Conservation (phyloP, 2,888 invertebrate species). For the Thumatha senex region DNA sequence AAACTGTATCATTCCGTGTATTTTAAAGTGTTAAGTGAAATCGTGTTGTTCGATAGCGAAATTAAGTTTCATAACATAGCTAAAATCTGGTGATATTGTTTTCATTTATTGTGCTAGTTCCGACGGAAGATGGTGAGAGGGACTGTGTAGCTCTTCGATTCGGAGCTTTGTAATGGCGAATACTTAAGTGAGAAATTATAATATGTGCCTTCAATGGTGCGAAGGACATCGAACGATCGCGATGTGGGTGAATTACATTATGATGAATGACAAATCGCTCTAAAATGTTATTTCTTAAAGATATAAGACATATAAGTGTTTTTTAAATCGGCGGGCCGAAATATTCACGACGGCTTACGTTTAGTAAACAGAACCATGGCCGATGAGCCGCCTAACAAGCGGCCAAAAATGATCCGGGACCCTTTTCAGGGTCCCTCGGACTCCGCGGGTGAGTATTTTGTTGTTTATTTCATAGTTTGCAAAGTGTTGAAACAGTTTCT, state of each 20-base stretch:
- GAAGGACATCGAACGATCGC: conserved; percentile 87
- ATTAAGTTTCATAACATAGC: conserved; percentile 76
- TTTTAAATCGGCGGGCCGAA: conserved; percentile 84
- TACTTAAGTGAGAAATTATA: conserved; percentile 88
- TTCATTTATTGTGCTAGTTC: conserved; percentile 89
- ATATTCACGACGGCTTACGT: conserved; percentile 85
- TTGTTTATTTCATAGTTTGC: conserved; percentile 62
- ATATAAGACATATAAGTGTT: conserved; percentile 81
- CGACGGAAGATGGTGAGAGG: conserved; percentile 90
- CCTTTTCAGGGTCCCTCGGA: conserved; percentile 92
- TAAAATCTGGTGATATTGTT: conserved; percentile 85
- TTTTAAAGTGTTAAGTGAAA: conserved; percentile 84
- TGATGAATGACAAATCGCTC: conserved; percentile 80
- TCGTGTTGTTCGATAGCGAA: conserved; percentile 72
- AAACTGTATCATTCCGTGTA: conserved; percentile 84
- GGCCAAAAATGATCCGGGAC: conserved; percentile 95
- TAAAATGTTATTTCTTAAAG: conserved; percentile 81
- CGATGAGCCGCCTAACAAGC: conserved; percentile 98
- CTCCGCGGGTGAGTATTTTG: conserved; percentile 88
- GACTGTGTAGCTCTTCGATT: conserved; percentile 87
- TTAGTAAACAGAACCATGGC: conserved; percentile 93
- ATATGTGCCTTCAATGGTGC: conserved; percentile 91
- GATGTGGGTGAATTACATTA: conserved; percentile 85
- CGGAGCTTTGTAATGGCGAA: conserved; percentile 91
- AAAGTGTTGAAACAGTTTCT: conserved; percentile 65